Conservation (phyloP, 2,888 invertebrate genomes). For the Agriotes lineatus region DNA sequence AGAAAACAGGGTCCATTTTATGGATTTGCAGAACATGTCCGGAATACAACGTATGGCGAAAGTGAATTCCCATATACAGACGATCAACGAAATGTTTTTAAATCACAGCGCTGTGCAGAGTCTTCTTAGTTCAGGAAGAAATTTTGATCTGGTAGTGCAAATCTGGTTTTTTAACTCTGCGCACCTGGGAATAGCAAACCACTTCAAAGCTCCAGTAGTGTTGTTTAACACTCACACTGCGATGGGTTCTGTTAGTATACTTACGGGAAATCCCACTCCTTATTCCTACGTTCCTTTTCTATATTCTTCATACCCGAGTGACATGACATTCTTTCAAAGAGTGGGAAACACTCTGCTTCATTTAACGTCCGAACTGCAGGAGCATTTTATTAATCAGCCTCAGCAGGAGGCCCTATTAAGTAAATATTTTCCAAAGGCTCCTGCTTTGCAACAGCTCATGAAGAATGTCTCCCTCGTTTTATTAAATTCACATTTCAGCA, state of each 20-base stretch:
- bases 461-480: slow-evolving; percentile 51
- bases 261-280: slow-evolving; percentile 57
- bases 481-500: slow-evolving; percentile 66
- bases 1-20: too few species aligned
- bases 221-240: slow-evolving; percentile 55
- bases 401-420: slow-evolving; percentile 21
- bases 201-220: slow-evolving; percentile 59
- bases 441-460: slow-evolving; percentile 44
- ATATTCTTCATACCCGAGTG: slow-evolving; percentile 49
- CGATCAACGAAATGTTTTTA: too few species aligned
- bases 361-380: background rate
- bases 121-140: slow-evolving; percentile 44
- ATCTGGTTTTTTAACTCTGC: slow-evolving; percentile 56
- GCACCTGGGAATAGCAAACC: slow-evolving; percentile 57
- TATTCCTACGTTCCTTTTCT: slow-evolving; percentile 54
- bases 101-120: background rate
- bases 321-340: slow-evolving; percentile 54
- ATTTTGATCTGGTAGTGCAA: slow-evolving; percentile 54
- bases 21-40: too few species aligned
- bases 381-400: background rate
- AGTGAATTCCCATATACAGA: too few species aligned
- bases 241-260: slow-evolving; percentile 49
- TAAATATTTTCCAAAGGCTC: slow-evolving; percentile 48
- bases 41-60: too few species aligned
- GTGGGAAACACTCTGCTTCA: slow-evolving; percentile 49